phyloP scores from a whole-genome alignment of 1,140 invertebrate genomes.

The Sitobion miscanthi region DNA sequence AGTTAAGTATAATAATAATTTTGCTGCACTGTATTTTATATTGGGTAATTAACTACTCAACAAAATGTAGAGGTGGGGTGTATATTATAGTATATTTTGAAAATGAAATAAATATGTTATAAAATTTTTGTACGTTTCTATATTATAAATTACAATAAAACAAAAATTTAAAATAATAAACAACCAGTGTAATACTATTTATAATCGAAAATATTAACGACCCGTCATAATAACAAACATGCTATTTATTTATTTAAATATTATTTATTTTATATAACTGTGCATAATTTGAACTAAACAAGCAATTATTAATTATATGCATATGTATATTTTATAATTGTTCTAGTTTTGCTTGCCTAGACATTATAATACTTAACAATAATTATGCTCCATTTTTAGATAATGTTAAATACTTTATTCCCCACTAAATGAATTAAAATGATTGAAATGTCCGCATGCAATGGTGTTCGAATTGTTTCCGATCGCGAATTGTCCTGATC shows the following conservation, averaged over 20 bases:
- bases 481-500: conserved; percentile 15
- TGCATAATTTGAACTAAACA: too few relatives aligned
- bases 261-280: not conserved
- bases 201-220: not conserved
- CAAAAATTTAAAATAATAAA: not conserved
- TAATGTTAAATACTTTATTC: not conserved
- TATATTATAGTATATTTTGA: not conserved
- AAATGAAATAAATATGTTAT: not conserved
- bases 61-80: not conserved
- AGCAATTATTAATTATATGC: not conserved
- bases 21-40: not conserved
- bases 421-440: conserved; percentile 7
- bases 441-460: not conserved
- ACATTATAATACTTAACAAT: not conserved
- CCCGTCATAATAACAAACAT: not conserved
- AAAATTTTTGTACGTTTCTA: not conserved
- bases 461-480: conserved; percentile 7
- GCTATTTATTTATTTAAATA: not conserved
- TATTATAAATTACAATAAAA: not conserved
- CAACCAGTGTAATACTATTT: not conserved
- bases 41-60: not conserved
- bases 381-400: not conserved
- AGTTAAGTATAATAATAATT: not conserved
- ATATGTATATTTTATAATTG: not conserved
- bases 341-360: not conserved